Conservation (phyloP, 2,888 invertebrate species). For the Coleophora flavipennella region DNA sequence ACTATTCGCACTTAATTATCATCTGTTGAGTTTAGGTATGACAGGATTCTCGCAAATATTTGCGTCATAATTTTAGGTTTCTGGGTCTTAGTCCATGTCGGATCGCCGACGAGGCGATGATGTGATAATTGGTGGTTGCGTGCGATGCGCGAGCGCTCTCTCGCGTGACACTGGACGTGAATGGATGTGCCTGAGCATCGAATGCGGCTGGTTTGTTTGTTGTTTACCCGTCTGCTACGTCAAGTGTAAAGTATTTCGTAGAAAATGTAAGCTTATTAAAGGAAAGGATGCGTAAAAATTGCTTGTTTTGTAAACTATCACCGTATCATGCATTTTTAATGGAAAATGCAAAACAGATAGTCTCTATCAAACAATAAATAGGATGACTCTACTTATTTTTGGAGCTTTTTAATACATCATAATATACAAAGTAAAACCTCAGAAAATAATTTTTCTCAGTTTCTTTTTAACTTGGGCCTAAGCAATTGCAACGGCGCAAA, state of each 20-base stretch:
- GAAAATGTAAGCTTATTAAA: slow-evolving; percentile 39
- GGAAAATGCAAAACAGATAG: slow-evolving; percentile 6
- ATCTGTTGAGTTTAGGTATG: slow-evolving; percentile 17
- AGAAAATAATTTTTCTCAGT: no score
- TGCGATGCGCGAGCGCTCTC: slow-evolving; percentile 19
- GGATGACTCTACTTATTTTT: no score
- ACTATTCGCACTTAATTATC: slow-evolving; percentile 13
- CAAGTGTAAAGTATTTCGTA: slow-evolving; percentile 32
- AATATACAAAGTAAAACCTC: no score
- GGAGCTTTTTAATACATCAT: no score
- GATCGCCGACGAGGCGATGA: slow-evolving; percentile 9
- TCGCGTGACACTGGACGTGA: slow-evolving; percentile 27
- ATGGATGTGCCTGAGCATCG: slow-evolving; percentile 27
- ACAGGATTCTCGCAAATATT: slow-evolving; percentile 25
- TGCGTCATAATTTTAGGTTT: slow-evolving; percentile 19
- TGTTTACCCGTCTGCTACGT: slow-evolving; percentile 22
- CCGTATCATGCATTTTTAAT: not conserved
- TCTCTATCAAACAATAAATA: no score
- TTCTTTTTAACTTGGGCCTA: no score
- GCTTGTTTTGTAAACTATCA: slow-evolving; percentile 1
- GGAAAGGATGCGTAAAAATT: slow-evolving; percentile 22
- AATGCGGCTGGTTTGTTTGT: slow-evolving; percentile 57
- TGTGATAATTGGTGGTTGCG: slow-evolving; percentile 15
- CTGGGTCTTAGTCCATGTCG: slow-evolving; percentile 13
- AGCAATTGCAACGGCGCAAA: no score